A percentile compares a stretch with the other conserved stretches of the same genome.
Evolutionary conservation across 1,140 invertebrate species (phyloP).

Genomic region (Cyrtorhinus lividipennis): DNA sequence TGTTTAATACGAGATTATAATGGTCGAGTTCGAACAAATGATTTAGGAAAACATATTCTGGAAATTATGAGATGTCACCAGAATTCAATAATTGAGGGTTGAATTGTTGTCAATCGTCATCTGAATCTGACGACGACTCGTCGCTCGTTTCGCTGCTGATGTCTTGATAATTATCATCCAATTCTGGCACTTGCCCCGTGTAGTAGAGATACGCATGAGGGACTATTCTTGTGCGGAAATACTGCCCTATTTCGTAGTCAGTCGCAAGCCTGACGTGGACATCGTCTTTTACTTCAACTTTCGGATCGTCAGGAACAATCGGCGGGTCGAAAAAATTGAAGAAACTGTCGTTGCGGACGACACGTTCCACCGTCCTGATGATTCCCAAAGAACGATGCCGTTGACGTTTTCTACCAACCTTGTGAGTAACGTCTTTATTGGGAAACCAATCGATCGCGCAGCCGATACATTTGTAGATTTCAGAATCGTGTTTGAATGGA

Average conservation of each 20-base stretch:
- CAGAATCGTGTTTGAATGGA: background rate
- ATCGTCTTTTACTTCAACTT: conserved; percentile 1
- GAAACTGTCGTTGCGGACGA: background rate
- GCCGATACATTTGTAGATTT: background rate
- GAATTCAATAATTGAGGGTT: no score
- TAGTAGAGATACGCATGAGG: background rate
- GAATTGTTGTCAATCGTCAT: background rate
- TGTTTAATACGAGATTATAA: no score
- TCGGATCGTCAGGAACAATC: background rate
- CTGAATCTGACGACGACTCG: background rate
- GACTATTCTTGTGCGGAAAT: background rate
- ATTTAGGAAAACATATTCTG: no score
- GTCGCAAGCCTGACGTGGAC: background rate
- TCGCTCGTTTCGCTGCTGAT: background rate
- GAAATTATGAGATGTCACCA: no score
- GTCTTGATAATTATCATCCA: background rate
- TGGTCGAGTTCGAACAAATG: no score
- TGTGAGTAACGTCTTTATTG: background rate
- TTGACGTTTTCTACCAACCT: background rate
- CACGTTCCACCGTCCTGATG: background rate
- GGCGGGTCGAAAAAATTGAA: conserved; percentile 4
- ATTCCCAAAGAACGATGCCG: background rate
- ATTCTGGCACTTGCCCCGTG: background rate
- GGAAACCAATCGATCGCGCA: background rate
- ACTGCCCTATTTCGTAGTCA: background rate